These are phyloP conservation scores for Nephrocerus scutellatus DNA, from an alignment of 2,888 invertebrate genomes.

Conservation along the genomic window DNA sequence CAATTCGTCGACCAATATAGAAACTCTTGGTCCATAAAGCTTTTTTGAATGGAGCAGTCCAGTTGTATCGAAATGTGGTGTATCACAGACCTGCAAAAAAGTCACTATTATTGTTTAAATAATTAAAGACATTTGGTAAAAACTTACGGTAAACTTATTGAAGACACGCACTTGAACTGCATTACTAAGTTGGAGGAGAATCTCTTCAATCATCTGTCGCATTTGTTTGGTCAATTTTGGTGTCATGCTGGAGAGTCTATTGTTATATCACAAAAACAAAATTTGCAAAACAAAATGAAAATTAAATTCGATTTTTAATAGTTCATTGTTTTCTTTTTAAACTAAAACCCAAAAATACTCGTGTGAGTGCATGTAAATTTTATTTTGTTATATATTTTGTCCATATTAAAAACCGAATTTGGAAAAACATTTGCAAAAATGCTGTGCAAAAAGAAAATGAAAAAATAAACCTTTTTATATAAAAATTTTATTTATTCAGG, in stretches of 20 bases:
- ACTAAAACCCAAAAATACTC: too few species aligned
- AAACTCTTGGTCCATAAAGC: constrained; percentile 40
- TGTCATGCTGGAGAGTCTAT: constrained; percentile 41
- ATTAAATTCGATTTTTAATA: too few species aligned
- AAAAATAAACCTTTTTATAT: too few species aligned
- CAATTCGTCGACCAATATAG: constrained; percentile 44
- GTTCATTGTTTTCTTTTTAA: too few species aligned
- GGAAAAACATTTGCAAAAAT: constrained; percentile 25
- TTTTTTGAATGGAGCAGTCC: constrained; percentile 41
- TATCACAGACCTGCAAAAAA: constrained; percentile 35
- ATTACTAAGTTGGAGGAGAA: constrained; percentile 54
- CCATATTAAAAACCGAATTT: constrained; percentile 1
- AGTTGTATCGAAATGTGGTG: constrained; percentile 44
- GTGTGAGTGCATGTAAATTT: too few species aligned
- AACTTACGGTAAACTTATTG: constrained; percentile 40
- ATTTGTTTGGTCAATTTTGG: constrained; percentile 43
- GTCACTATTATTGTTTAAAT: neutral
- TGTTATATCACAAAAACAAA: too few species aligned
- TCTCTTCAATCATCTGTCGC: constrained; percentile 54
- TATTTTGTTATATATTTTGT: too few species aligned
- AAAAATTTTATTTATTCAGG: too few species aligned
- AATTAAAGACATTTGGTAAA: neutral
- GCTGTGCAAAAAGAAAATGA: too few species aligned
- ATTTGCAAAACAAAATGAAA: too few species aligned
- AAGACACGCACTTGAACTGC: constrained; percentile 38